These are phyloP conservation scores for Parotia lawesii DNA, from an alignment of 2,113 vertebrate genomes.

Conservation along the genomic window DNA sequence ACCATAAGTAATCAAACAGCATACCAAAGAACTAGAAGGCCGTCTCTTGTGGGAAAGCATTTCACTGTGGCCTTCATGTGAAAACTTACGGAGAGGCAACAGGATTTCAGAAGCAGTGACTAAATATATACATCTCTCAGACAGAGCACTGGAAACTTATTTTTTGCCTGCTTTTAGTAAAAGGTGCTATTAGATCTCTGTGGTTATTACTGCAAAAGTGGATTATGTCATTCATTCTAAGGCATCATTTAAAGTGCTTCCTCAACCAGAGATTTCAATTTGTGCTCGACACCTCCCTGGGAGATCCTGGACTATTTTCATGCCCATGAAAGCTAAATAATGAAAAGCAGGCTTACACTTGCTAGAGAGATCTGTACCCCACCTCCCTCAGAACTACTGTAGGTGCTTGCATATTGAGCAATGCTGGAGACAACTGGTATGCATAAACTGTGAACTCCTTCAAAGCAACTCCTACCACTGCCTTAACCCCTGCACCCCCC, in stretches of 20 bases:
- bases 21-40: not conserved
- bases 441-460: not conserved
- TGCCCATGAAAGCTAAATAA: not conserved
- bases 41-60: not conserved
- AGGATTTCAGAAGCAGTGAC: not conserved
- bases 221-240: not conserved
- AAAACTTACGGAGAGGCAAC: not conserved
- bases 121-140: not conserved
- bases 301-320: not conserved
- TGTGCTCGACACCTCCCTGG: not conserved
- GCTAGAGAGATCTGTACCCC: not conserved
- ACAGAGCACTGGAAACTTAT: not conserved
- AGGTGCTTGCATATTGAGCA: not conserved
- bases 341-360: not conserved
- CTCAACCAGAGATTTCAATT: not conserved
- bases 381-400: not conserved
- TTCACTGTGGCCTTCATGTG: not conserved
- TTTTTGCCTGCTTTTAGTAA: not conserved
- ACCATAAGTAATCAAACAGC: not conserved
- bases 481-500: accelerated
- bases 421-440: not conserved
- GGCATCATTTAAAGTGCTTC: not conserved
- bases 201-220: not conserved
- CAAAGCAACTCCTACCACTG: not conserved
- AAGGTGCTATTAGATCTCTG: not conserved